These are phyloP conservation scores for Turnix velox DNA, from an alignment of 2,113 vertebrate species.

Conservation along the genomic window DNA sequence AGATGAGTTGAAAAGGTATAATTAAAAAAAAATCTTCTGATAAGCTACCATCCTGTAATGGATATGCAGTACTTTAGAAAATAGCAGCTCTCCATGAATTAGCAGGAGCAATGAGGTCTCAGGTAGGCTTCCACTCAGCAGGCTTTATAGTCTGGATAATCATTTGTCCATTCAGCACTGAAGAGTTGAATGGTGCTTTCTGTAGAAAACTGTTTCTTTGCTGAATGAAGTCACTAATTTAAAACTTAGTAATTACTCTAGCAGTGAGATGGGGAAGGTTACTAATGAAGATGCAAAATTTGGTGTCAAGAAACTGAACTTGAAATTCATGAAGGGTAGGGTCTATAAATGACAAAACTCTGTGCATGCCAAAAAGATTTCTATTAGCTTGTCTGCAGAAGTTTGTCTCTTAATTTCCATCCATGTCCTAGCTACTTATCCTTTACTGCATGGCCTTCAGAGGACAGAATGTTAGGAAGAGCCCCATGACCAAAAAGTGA, in stretches of 20 bases:
- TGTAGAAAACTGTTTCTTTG: background rate
- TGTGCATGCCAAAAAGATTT: background rate
- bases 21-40: background rate
- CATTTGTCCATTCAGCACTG: background rate
- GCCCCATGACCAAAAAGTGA: background rate
- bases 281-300: background rate
- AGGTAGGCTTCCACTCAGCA: background rate
- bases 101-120: background rate
- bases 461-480: background rate
- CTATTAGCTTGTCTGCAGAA: background rate
- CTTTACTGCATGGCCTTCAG: background rate
- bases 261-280: background rate
- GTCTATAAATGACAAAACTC: background rate
- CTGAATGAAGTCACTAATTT: background rate
- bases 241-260: background rate
- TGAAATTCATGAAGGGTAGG: background rate
- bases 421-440: background rate
- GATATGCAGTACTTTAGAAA: background rate
- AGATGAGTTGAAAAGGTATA: background rate
- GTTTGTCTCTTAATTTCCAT: background rate
- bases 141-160: background rate
- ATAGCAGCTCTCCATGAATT: background rate
- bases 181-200: background rate
- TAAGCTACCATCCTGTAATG: background rate
- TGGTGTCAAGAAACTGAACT: background rate